These are phyloP conservation scores for Ceraclea dissimilis DNA, from an alignment of 2,888 invertebrate species.

Conservation along the genomic window DNA sequence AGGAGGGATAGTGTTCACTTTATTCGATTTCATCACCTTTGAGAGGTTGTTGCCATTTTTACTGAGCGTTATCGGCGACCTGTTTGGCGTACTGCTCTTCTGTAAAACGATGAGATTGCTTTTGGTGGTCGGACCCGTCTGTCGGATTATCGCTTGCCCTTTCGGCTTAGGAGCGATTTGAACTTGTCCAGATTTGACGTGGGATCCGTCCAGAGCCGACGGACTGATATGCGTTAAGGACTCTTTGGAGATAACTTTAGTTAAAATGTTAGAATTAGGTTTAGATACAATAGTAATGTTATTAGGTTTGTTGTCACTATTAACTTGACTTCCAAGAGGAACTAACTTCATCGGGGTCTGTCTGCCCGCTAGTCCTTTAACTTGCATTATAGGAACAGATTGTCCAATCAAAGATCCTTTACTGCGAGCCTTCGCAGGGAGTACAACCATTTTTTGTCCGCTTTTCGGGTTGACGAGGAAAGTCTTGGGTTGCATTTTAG, in stretches of 20 bases:
- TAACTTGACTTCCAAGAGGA: constrained; percentile 38
- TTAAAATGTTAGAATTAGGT: constrained; percentile 22
- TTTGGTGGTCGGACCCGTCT: constrained; percentile 43
- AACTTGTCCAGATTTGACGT: constrained; percentile 15
- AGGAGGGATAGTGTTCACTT: constrained; percentile 39
- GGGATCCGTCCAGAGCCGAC: constrained; percentile 7
- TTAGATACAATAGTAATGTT: constrained; percentile 36
- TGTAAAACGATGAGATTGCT: constrained; percentile 54
- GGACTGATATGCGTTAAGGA: constrained; percentile 15
- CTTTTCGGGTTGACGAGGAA: constrained; percentile 45
- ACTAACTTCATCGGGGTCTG: constrained; percentile 42
- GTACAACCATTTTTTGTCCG: constrained; percentile 46
- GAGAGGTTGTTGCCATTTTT: constrained; percentile 46
- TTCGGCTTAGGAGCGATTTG: constrained; percentile 20
- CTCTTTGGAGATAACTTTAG: constrained; percentile 22
- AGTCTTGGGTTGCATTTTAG: constrained; percentile 46
- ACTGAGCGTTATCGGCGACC: constrained; percentile 37
- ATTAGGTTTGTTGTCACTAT: constrained; percentile 29
- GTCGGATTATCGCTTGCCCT: constrained; percentile 39
- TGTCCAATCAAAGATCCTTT: constrained; percentile 39
- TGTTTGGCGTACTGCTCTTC: constrained; percentile 48
- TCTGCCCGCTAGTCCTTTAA: constrained; percentile 40
- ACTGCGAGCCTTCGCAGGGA: constrained; percentile 41
- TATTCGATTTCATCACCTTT: constrained; percentile 48
- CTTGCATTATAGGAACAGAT: constrained; percentile 39